Percentiles rank a stretch among this genome's conserved stretches.
Conservation (phyloP, 2,888 invertebrate species). For the Venusia cambrica region DNA sequence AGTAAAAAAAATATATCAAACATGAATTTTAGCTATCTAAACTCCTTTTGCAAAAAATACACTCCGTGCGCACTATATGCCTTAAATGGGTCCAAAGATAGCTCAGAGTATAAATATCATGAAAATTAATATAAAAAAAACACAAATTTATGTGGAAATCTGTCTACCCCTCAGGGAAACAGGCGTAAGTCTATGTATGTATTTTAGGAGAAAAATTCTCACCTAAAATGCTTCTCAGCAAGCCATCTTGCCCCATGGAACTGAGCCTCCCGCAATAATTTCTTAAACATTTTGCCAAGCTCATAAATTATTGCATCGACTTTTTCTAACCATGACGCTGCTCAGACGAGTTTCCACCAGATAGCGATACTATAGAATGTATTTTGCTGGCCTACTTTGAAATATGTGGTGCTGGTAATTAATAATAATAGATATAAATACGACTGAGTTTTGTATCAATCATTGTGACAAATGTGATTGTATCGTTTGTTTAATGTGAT, state of each 20-base stretch:
- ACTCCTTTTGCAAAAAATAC: too few relatives aligned
- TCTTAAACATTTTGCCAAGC: constrained; percentile 31
- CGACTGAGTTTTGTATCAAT: constrained; percentile 35
- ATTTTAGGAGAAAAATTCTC: too few relatives aligned
- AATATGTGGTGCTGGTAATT: too few relatives aligned
- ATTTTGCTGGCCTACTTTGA: too few relatives aligned
- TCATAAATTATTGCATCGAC: constrained; percentile 11
- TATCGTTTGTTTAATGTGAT: constrained; percentile 32
- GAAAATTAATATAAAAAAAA: too few relatives aligned
- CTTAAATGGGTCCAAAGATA: too few relatives aligned
- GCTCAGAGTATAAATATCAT: too few relatives aligned
- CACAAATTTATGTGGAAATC: too few relatives aligned
- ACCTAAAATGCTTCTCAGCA: constrained; percentile 45
- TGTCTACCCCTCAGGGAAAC: background rate
- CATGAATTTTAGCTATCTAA: too few relatives aligned
- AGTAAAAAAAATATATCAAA: too few relatives aligned
- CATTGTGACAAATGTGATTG: constrained; percentile 41
- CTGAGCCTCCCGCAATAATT: constrained; percentile 44
- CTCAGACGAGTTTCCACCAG: constrained; percentile 9
- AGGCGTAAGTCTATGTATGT: too few relatives aligned
- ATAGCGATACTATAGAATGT: constrained; percentile 9
- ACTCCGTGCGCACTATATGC: too few relatives aligned
- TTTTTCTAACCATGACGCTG: constrained; percentile 16
- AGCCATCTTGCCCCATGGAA: constrained; percentile 53
- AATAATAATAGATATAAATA: constrained; percentile 38